Percentiles rank a stretch among this genome's conserved stretches.
Conservation (phyloP, 2,113 vertebrate species). For the Rhabdomys dilectus region DNA sequence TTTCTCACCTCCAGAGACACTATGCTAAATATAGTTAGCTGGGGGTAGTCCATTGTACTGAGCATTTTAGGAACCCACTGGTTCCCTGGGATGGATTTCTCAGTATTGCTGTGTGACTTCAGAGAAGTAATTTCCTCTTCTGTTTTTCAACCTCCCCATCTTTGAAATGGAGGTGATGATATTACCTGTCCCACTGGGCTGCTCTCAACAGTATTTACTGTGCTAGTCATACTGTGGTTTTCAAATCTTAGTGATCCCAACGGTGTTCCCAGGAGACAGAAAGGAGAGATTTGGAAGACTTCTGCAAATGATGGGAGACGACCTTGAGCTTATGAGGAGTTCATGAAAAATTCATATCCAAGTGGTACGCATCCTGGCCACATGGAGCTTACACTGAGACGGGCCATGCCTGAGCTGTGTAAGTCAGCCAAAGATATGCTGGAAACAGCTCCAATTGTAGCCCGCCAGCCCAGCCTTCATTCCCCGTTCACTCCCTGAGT, state of each 20-base stretch:
- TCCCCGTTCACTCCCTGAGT: accelerated
- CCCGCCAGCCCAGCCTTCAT: not conserved
- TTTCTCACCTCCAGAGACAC: not conserved
- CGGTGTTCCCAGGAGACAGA: not conserved
- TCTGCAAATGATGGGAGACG: not conserved
- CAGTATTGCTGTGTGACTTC: not conserved
- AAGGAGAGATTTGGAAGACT: conserved; percentile 9
- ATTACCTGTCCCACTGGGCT: not conserved
- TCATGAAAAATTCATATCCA: not conserved
- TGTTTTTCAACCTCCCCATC: not conserved
- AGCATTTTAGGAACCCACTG: not conserved
- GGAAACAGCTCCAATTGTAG: not conserved
- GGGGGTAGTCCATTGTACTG: no score
- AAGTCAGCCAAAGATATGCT: not conserved
- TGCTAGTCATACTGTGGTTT: not conserved
- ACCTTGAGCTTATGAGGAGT: not conserved
- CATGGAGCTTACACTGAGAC: not conserved
- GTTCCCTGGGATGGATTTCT: not conserved
- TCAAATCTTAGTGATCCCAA: not conserved
- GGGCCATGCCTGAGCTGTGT: not conserved
- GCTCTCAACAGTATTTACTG: accelerated
- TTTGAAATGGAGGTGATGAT: not conserved
- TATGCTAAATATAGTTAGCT: not conserved
- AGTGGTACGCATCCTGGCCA: not conserved
- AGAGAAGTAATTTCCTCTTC: not conserved